Percentiles rank a stretch among this genome's conserved stretches.
Evolutionary conservation across 92 coral and sea anemone genomes (phyloP).

Genomic region (Ricordea florida): DNA sequence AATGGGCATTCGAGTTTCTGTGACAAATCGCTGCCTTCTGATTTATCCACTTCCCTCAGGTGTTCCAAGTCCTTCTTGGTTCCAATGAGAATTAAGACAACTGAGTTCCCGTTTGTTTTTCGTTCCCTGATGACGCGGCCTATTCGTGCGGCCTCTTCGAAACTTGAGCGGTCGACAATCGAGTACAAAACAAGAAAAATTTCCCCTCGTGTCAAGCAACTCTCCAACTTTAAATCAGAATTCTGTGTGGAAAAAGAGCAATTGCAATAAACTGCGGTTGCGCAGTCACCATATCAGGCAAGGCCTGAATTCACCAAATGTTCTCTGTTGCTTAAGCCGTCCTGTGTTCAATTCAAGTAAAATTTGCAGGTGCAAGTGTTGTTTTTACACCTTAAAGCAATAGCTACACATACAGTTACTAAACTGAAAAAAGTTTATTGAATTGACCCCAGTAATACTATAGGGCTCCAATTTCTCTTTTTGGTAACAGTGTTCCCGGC

Average conservation of each 20-base stretch:
- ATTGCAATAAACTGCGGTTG: too few relatives aligned
- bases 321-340: too few relatives aligned
- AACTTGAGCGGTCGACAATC: conserved; percentile 79
- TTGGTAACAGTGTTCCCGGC: too few relatives aligned
- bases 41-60: conserved; percentile 80
- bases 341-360: too few relatives aligned
- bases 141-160: conserved; percentile 79
- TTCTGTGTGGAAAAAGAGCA: conserved; percentile 48
- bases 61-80: conserved; percentile 92
- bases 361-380: too few relatives aligned
- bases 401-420: too few relatives aligned
- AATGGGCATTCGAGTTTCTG: conserved; percentile 84
- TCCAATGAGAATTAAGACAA: conserved; percentile 68
- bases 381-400: too few relatives aligned
- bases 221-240: conserved; percentile 74
- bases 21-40: conserved; percentile 82
- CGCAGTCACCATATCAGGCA: too few relatives aligned
- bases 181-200: conserved; percentile 86
- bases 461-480: too few relatives aligned
- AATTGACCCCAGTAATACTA: too few relatives aligned
- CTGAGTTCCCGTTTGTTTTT: conserved; percentile 66
- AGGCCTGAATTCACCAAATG: too few relatives aligned
- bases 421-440: too few relatives aligned
- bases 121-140: conserved; percentile 74
- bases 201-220: conserved; percentile 73